Base-by-base conservation (phyloP, 2,888 invertebrate genomes). In the Ctena decussata region DNA sequence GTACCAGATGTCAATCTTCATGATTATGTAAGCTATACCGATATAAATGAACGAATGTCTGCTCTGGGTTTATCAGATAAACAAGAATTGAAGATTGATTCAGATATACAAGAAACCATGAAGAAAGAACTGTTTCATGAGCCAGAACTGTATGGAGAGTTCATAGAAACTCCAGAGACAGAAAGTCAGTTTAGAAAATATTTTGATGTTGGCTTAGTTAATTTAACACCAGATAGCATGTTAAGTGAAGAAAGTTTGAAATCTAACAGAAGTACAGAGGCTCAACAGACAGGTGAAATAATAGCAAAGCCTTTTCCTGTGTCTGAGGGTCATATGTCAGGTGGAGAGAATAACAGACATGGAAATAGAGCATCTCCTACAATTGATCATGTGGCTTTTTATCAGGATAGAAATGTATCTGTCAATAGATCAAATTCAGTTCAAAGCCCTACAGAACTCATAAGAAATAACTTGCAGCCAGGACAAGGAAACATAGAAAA, bases 231-330 rank as follows among this genome's bases (percentile, higher is more conserved):
- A 15, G 65, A 65, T 35, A 65, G 65, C 21, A 18, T 65, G 24
- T 1, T 65, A 12, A 65, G 35, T 65, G 65, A 35, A 35, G 35
- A 30, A 2, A 35, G 65, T 35, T 65, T 24, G 11, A 8, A 12
- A 8, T 30, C 65, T 12, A 3, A 11, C 30, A 12, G 30, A 1
- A 35, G 8, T 35, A 21, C 60, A 12, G 35, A 65, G 21, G 65
- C 11, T 3, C 65, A 32, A 12, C 18, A 21, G 24, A 65, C 1
- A 5, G 74, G 32, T 30, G 74, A 46, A 12, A 44, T 74, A 44
- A 0, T 49, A 27, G 74, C 49, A 11, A 74, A 74, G n/a, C 74
- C 74, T 32, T 49, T 74, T 49, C 27, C 74, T n/a, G 46, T 21
- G 21, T 3, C 6, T 46, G 30, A 24, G n/a, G 11, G 30, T 11